phyloP scores from a whole-genome alignment of 2,888 invertebrate genomes.

The Amiota mariae region DNA sequence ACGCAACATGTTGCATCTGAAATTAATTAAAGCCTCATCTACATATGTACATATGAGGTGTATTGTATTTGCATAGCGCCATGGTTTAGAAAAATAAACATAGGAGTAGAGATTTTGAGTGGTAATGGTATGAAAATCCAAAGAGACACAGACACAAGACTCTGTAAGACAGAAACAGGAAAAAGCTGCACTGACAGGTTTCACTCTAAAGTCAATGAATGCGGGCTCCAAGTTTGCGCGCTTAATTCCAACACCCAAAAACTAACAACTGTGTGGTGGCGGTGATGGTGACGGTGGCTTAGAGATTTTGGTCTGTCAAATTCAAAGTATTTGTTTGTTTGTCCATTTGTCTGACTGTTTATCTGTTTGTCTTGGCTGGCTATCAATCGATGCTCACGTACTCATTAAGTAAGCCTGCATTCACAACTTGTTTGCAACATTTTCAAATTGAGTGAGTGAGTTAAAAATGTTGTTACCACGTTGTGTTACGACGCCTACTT shows the following conservation, averaged over 20 bases:
- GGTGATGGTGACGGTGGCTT: too few species aligned
- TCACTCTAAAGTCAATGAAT: background rate
- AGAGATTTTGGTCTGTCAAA: background rate
- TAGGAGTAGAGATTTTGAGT: too few species aligned
- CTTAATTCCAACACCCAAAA: too few species aligned
- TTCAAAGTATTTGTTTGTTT: background rate
- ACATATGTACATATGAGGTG: constrained; percentile 41
- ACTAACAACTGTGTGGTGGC: too few species aligned
- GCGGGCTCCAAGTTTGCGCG: background rate
- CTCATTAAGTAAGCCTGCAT: background rate
- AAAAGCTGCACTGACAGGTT: constrained; percentile 19
- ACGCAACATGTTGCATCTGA: constrained; percentile 68
- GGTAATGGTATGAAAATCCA: background rate
- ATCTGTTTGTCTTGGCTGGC: background rate
- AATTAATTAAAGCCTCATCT: constrained; percentile 67
- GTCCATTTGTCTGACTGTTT: background rate
- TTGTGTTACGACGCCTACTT: background rate
- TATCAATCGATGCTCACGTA: background rate
- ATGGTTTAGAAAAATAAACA: constrained; percentile 11
- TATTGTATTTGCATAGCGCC: constrained; percentile 44
- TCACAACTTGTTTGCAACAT: constrained; percentile 14
- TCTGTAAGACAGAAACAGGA: background rate
- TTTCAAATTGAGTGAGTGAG: background rate
- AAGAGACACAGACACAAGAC: background rate
- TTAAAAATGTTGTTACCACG: background rate